Evolutionary conservation across 1,140 invertebrate genomes (phyloP).

Genomic region (Drosophila persimilis): DNA sequence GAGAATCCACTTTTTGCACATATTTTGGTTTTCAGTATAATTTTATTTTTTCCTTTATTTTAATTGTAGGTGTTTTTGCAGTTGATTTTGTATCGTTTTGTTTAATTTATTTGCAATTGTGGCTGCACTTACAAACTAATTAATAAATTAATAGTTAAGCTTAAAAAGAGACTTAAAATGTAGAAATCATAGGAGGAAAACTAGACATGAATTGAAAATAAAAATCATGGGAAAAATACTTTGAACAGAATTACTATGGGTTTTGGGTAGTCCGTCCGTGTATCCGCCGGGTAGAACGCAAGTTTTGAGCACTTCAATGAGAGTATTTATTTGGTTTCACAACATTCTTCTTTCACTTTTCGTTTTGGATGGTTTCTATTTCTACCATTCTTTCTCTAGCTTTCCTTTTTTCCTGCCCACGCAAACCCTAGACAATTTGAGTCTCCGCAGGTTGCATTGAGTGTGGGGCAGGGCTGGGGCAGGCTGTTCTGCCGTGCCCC

Average conservation of each 20-base stretch:
- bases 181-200: conserved; percentile 58
- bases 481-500: conserved; percentile 19
- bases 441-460: conserved; percentile 73
- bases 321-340: conserved; percentile 38
- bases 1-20: not conserved
- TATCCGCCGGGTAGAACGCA: conserved; percentile 25
- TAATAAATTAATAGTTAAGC: conserved; percentile 81
- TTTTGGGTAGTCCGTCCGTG: conserved; percentile 22
- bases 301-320: conserved; percentile 37
- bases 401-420: conserved; percentile 8
- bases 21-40: conserved; percentile 68
- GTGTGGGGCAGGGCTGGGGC: conserved; percentile 12
- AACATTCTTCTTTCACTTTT: conserved; percentile 1
- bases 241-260: conserved; percentile 51
- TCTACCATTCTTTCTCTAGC: conserved; percentile 1
- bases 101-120: conserved; percentile 65
- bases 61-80: conserved; percentile 70
- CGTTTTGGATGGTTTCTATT: conserved; percentile 4
- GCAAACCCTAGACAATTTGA: conserved; percentile 77
- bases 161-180: conserved; percentile 68
- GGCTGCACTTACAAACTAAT: conserved; percentile 74
- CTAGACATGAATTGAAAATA: conserved; percentile 62
- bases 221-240: conserved; percentile 66
- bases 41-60: conserved; percentile 75
- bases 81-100: conserved; percentile 57